Base-by-base conservation (phyloP, 2,113 vertebrate genomes). In the Onychostruthus taczanowskii region DNA sequence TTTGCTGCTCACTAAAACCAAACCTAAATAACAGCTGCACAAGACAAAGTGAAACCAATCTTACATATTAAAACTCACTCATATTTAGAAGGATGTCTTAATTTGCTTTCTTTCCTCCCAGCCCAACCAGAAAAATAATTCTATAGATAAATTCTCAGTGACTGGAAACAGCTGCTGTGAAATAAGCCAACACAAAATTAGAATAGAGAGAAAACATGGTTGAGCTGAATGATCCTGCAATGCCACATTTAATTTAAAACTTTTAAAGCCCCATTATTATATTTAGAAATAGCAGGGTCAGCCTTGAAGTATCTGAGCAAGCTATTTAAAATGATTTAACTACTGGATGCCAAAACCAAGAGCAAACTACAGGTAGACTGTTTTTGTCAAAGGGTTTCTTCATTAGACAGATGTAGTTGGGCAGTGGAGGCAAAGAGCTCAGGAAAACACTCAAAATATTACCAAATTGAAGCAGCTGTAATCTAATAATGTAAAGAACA, bases 21-120 rank as follows among this genome's bases (percentile, higher is more conserved):
- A 80, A 78, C 63, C 39, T 47, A 83, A 84, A 84, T 22, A 69
- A 91, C 90, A 94, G 90, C 94, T 97, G 95, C 77, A 80, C 30
- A 55, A 77, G 72, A 92, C 44, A 64, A 83, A 91, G 24, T 77
- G 59, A 95, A 91, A 78, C 0, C 0, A 70, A 84, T 44, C 44
- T 35, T 35, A 77, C 50, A 44, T 20, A 59, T n/a, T 77, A 81
- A 81, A 88, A 92, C 22, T 63, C 21, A 12, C 22, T 94, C 61
- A 8, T 77, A 37, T 67, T 81, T 82, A 83, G 66, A 80, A 77
- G 31, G 27, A 12, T n/a, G 43, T 35, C n/a, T 81, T 91, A 28
- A 75, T 84, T 93, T 84, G 52, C 55, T 90, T 81, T 77, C 56
- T 88, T 75, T 77, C 17, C n/a, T 62, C 24, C 24, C 41, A 91